Base-by-base conservation (phyloP, 2,797 vertebrate species). In the Pogoniulus pusillus region DNA sequence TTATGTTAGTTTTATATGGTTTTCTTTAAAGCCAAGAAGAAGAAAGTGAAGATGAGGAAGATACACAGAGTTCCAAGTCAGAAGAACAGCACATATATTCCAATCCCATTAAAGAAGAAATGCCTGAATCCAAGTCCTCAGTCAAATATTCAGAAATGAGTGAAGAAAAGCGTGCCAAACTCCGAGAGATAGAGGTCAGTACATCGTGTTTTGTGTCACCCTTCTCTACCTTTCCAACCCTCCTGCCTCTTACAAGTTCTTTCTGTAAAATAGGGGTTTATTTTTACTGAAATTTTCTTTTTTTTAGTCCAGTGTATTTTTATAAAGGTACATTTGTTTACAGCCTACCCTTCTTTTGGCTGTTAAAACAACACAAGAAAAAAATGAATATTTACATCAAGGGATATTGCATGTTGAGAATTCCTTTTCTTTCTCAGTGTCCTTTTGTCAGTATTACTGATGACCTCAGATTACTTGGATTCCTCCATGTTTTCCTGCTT, bases 101-200 rank as follows among this genome's bases (percentile, higher is more conserved):
- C 81, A 99, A 99, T 96, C 98, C 98, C 57, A 96, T 98, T 82
- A 98, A 98, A 97, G 99, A 99, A 82, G 98, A 98, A 45, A 98
- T 98, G 87, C 89, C 98, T 0, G 99, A 99, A 77, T 96, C 97
- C 12, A 99, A 98, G 90, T 97, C 97, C 17, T 97, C 97, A 8
- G 86, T 96, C 53, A 99, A 99, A 82, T 98, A 98, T 34, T 98
- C 98, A 22, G 99, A 99, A 97, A 99, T 99, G 98, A 99, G 98
- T 70, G 99, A 99, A 93, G 99, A 99, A 91, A 99, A 99, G 89
- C 98, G 99, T 85, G 98, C 98, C 81, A 99, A 99, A 93, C 98
- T 99, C 60, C 93, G 99, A 94, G 99, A 99, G 94, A 99, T 99
- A 60, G 99, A 99, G 98, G 99, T 99, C 90, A 87, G 95, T 64